Conservation (phyloP, 2,888 invertebrate species). For the Micoletzkya japonica region DNA sequence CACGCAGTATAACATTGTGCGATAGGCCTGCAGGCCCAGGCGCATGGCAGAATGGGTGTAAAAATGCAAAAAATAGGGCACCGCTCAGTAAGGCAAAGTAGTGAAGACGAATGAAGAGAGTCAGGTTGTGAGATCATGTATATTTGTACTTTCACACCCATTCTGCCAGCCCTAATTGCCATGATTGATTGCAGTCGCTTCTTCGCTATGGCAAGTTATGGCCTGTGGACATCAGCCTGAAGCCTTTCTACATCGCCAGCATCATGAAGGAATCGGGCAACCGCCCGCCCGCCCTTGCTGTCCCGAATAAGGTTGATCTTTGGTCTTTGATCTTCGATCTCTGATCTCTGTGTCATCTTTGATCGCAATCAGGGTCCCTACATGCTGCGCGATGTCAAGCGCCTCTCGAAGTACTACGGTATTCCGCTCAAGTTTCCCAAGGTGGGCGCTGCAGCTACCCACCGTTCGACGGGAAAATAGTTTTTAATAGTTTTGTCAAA, state of each 20-base stretch:
- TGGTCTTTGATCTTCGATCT: not conserved
- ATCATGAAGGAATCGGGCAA: conserved; percentile 2
- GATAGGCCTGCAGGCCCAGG: too few relatives aligned
- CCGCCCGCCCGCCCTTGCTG: not conserved
- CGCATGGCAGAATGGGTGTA: too few relatives aligned
- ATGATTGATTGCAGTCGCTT: conserved; percentile 53
- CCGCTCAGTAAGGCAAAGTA: too few relatives aligned
- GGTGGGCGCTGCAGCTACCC: too few relatives aligned
- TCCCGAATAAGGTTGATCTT: not conserved
- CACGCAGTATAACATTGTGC: too few relatives aligned
- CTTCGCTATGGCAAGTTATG: conserved; percentile 49
- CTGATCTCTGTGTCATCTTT: too few relatives aligned
- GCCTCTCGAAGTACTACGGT: not conserved
- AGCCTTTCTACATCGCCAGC: not conserved
- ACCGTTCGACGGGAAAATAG: too few relatives aligned
- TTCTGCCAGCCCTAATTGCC: not conserved
- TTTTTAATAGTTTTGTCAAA: too few relatives aligned
- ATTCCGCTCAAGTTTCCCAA: conserved; percentile 1
- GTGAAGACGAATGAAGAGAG: too few relatives aligned
- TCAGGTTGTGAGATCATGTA: too few relatives aligned
- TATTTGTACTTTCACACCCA: too few relatives aligned
- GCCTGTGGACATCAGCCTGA: conserved; percentile 5
- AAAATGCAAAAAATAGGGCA: too few relatives aligned
- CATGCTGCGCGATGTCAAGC: not conserved
- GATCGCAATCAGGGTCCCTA: conserved; percentile 13